Evolutionary conservation across 2,888 invertebrate species (phyloP).

Genomic region (Dolomedes plantarius): DNA sequence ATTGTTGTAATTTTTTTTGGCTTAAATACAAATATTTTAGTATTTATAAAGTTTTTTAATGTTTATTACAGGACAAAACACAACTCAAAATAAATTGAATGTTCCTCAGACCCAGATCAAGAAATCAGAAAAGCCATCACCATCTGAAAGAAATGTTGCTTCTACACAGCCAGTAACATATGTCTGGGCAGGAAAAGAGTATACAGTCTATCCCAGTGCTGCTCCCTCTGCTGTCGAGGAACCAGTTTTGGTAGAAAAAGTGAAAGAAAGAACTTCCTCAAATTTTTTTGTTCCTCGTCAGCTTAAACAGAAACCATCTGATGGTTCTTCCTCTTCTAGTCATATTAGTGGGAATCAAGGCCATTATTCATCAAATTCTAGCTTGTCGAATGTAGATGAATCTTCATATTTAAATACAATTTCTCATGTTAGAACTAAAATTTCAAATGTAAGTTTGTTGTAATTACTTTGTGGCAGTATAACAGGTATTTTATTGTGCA

Average conservation of each 20-base stretch:
- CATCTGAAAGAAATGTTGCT: no score
- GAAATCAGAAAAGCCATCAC: no score
- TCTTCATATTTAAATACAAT: conserved; percentile 56
- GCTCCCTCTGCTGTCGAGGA: not conserved
- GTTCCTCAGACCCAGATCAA: no score
- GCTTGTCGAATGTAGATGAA: not conserved
- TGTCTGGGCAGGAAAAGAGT: conserved; percentile 70
- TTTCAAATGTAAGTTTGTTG: conserved; percentile 49
- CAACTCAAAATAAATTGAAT: no score
- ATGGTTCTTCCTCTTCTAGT: not conserved
- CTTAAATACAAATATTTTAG: no score
- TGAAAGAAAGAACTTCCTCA: not conserved
- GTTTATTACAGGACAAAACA: no score
- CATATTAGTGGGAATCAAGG: not conserved
- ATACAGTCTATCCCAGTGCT: conserved; percentile 37
- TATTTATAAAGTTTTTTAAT: no score
- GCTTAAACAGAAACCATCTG: not conserved
- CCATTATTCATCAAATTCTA: not conserved
- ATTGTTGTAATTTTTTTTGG: no score
- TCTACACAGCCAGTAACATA: conserved; percentile 51
- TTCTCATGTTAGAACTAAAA: conserved; percentile 40
- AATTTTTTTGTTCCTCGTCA: conserved; percentile 41
- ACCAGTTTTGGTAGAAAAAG: not conserved
- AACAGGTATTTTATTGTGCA: no score
- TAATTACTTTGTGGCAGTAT: no score